phyloP scores from a whole-genome alignment of 2,888 invertebrate species.

The Eristalis arbustorum region DNA sequence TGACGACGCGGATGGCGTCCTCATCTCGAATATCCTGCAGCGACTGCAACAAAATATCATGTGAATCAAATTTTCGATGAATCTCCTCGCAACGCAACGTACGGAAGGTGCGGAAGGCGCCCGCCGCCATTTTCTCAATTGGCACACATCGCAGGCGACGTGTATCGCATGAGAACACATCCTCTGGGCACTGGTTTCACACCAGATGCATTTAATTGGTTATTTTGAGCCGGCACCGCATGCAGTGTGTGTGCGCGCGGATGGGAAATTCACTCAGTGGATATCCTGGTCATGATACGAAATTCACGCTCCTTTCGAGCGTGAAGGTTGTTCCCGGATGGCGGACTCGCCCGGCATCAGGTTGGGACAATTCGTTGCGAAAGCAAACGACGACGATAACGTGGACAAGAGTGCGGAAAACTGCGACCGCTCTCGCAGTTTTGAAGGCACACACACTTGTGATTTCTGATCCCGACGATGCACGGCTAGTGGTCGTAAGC shows the following conservation, averaged over 20 bases:
- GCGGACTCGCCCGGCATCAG: neutral
- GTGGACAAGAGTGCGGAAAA: neutral
- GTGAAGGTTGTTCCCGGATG: neutral
- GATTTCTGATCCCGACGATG: neutral
- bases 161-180: constrained; percentile 32
- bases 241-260: neutral
- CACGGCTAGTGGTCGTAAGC: neutral
- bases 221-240: constrained; percentile 17
- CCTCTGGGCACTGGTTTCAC: constrained; percentile 32
- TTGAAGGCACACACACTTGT: neutral
- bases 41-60: constrained; percentile 13
- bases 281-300: constrained; percentile 7
- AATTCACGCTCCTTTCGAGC: neutral
- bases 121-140: constrained; percentile 36
- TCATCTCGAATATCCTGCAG: constrained; percentile 44
- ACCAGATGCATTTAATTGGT: constrained; percentile 47
- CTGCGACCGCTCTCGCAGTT: neutral
- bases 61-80: constrained; percentile 34
- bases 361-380: neutral
- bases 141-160: neutral
- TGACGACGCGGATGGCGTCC: constrained; percentile 1
- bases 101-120: neutral
- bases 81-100: constrained; percentile 25
- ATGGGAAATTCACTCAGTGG: constrained; percentile 30
- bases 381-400: neutral